Conservation (phyloP, 2,888 invertebrate species). For the Heliconius hortense region DNA sequence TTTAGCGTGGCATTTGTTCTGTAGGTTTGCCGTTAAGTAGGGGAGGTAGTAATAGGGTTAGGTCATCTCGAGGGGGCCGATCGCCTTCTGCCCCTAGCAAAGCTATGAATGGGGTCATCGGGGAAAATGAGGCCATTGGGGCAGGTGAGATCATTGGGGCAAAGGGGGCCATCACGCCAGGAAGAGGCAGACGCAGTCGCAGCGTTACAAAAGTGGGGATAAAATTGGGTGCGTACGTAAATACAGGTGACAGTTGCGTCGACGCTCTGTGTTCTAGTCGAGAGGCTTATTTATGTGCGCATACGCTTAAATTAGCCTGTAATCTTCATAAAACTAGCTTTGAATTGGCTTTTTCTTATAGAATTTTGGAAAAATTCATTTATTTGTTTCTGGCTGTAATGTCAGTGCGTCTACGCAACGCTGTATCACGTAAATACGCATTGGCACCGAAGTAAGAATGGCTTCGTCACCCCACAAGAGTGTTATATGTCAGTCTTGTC, state of each 20-base stretch:
- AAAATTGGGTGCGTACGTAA: slow-evolving; percentile 79
- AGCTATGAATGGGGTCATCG: slow-evolving; percentile 51
- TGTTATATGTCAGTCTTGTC: slow-evolving; percentile 56
- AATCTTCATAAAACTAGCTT: slow-evolving; percentile 29
- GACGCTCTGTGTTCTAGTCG: slow-evolving; percentile 69
- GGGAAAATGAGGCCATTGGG: slow-evolving; percentile 50
- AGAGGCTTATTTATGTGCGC: slow-evolving; percentile 36
- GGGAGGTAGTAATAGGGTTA: slow-evolving; percentile 82
- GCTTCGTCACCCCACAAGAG: slow-evolving; percentile 68
- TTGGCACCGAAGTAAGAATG: slow-evolving; percentile 71
- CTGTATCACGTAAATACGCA: slow-evolving; percentile 61
- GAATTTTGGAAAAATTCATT: slow-evolving; percentile 43
- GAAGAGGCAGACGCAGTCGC: slow-evolving; percentile 72
- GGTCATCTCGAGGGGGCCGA: slow-evolving; percentile 77
- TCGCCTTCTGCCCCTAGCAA: slow-evolving; percentile 75
- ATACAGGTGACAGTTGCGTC: slow-evolving; percentile 69
- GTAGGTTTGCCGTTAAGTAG: slow-evolving; percentile 86
- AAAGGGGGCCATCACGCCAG: slow-evolving; percentile 52
- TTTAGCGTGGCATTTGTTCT: slow-evolving; percentile 63
- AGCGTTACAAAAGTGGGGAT: slow-evolving; percentile 80
- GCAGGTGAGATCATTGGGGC: slow-evolving; percentile 47
- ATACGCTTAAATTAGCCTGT: slow-evolving; percentile 33
- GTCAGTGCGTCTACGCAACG: slow-evolving; percentile 79
- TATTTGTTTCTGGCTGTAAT: slow-evolving; percentile 41
- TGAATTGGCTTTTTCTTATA: slow-evolving; percentile 41